These are phyloP conservation scores for Argopecten irradians DNA, from an alignment of 1,140 invertebrate species.

Conservation along the genomic window DNA sequence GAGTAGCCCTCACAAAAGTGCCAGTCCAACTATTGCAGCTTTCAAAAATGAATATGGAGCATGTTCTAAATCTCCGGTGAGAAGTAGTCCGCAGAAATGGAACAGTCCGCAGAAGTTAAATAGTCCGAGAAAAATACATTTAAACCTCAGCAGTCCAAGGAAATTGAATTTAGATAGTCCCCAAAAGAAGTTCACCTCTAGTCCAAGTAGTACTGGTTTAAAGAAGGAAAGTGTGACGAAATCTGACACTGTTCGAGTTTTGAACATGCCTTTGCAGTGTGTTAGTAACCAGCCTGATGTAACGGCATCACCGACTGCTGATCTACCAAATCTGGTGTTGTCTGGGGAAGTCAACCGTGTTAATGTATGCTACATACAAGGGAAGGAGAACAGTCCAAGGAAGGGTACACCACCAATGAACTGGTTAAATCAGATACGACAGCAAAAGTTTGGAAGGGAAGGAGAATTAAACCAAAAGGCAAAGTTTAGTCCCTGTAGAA, in stretches of 20 bases:
- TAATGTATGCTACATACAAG: constrained; percentile 24
- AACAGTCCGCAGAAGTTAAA: constrained; percentile 27
- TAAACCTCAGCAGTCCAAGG: not conserved
- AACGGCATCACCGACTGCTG: constrained; percentile 82
- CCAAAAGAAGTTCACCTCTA: not conserved
- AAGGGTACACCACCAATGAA: constrained; percentile 26
- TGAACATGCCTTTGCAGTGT: constrained; percentile 69
- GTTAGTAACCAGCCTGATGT: constrained; percentile 74
- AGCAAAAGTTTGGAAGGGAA: constrained; percentile 34
- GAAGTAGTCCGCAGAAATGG: constrained; percentile 39
- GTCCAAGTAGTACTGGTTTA: not conserved
- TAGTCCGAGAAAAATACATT: not conserved
- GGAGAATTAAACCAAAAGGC: not conserved
- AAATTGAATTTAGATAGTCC: not conserved
- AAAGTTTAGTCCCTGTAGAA: not conserved
- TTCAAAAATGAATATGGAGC: not conserved
- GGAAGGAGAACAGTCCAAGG: constrained; percentile 44
- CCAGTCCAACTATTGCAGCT: not conserved
- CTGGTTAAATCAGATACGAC: constrained; percentile 37
- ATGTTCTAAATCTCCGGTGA: constrained; percentile 16
- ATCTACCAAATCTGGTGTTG: constrained; percentile 81
- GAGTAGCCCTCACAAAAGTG: constrained; percentile 20
- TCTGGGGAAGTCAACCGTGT: constrained; percentile 44
- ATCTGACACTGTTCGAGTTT: constrained; percentile 63
- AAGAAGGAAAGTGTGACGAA: not conserved